phyloP scores from a whole-genome alignment of 2,797 vertebrate species.

The Gadopsis marmoratus region DNA sequence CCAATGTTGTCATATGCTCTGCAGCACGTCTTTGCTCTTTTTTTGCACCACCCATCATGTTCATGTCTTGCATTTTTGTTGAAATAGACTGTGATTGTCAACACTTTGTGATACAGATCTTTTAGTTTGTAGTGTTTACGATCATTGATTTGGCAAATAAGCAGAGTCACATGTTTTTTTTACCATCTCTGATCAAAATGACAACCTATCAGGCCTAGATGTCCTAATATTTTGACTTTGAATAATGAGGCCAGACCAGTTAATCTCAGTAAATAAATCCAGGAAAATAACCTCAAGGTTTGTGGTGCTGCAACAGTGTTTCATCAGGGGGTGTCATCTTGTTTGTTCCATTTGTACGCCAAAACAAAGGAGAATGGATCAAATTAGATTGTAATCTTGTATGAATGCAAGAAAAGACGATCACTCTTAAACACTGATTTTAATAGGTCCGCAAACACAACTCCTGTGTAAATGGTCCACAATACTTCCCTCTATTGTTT shows the following conservation, averaged over 20 bases:
- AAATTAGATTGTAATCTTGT: neutral
- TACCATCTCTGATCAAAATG: neutral
- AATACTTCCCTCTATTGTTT: neutral
- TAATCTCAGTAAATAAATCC: neutral
- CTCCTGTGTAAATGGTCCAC: neutral
- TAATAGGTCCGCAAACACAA: neutral
- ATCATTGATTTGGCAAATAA: neutral
- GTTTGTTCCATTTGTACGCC: conserved; percentile 7
- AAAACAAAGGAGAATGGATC: neutral
- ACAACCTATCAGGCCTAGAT: neutral
- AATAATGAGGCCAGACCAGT: too few relatives aligned
- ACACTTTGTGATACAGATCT: conserved; percentile 1
- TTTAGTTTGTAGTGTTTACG: conserved; percentile 4
- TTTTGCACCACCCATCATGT: conserved; percentile 14
- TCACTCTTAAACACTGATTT: neutral
- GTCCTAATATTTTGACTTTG: neutral
- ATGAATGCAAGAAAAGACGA: neutral
- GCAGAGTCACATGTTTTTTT: conserved; percentile 8
- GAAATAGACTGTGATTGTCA: neutral
- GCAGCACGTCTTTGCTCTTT: neutral
- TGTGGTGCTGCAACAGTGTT: conserved; percentile 10
- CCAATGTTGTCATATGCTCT: neutral
- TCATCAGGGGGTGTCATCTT: neutral
- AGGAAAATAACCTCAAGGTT: neutral
- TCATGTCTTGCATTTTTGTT: conserved; percentile 36